A percentile compares a stretch with the other conserved stretches of the same genome.
Conservation (phyloP, 2,113 vertebrate species). For the Panthera leo region DNA sequence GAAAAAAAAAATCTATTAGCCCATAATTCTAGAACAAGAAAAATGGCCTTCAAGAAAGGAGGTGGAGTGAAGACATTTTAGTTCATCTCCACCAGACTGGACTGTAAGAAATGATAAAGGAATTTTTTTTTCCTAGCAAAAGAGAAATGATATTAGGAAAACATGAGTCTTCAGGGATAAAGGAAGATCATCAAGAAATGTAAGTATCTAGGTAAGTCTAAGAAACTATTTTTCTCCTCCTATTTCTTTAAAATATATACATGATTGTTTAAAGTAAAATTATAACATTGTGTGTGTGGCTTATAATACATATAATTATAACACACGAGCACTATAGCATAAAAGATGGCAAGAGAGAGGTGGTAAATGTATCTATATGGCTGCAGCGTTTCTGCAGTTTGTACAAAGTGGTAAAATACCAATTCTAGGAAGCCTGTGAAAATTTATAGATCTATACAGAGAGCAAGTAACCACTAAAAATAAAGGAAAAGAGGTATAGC, state of each 20-base stretch:
- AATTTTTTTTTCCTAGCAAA: background rate
- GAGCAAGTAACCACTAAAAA: background rate
- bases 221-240: background rate
- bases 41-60: background rate
- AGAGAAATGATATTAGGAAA: background rate
- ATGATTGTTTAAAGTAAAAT: background rate
- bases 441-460: background rate
- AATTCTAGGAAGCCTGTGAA: background rate
- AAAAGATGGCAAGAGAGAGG: background rate
- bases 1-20: background rate
- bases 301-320: background rate
- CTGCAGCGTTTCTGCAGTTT: background rate
- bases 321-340: accelerated
- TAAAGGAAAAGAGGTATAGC: background rate
- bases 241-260: background rate
- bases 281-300: background rate
- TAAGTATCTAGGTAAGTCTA: background rate
- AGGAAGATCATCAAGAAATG: background rate
- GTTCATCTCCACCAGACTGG: background rate
- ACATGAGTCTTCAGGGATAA: background rate
- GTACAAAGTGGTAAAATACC: background rate
- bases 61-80: background rate
- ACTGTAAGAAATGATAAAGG: background rate
- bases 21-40: background rate
- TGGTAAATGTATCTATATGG: background rate